Evolutionary conservation across 2,888 invertebrate genomes (phyloP), one percentile per base, ranked within the genome.

Genomic region (Lissonota sp.): DNA sequence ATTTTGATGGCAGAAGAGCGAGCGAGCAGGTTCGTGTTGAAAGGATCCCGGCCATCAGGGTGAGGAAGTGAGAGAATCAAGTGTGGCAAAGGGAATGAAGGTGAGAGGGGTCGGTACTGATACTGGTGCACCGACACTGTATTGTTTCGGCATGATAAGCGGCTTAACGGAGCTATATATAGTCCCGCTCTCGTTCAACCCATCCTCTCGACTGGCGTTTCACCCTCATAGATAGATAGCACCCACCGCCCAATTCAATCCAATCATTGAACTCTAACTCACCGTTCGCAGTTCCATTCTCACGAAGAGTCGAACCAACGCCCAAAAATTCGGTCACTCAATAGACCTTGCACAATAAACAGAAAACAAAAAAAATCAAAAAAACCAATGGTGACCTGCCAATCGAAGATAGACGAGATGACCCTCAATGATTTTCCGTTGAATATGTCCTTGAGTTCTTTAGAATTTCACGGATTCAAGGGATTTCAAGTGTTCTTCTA

Each of bases 71-170:
- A 69, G 76, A 79, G 73, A 76, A 76, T 67, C 58, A 72, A 57
- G 67, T n/a, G 84, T 37, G 79, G 53, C 42, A 53, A 80, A 62
- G 81, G 76, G 81, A 39, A 63, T 40, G 70, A 66, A 53, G 78
- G 84, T 84, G 88, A 87, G 88, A 86, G 87, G 86, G 87, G 88
- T 26, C 3, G 81, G 71, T 60, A 90, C 89, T 91, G 92, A 92
- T 92, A 91, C 92, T 91, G 91, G 91, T 92, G 91, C 91, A 92
- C 91, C 92, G 87, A 92, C 90, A 91, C 90, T 92, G 91, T 92
- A 92, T 92, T 92, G 92, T 92, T 92, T 92, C 91, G 92, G 91
- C 91, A 91, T 92, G 92, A 92, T 92, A 92, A 92, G 92, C 92
- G 91, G 92, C 92, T 92, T 92, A 92, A 91, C 92, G 89, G 89